Base-by-base conservation (phyloP, 2,888 invertebrate genomes). In the Syritta pipiens region DNA sequence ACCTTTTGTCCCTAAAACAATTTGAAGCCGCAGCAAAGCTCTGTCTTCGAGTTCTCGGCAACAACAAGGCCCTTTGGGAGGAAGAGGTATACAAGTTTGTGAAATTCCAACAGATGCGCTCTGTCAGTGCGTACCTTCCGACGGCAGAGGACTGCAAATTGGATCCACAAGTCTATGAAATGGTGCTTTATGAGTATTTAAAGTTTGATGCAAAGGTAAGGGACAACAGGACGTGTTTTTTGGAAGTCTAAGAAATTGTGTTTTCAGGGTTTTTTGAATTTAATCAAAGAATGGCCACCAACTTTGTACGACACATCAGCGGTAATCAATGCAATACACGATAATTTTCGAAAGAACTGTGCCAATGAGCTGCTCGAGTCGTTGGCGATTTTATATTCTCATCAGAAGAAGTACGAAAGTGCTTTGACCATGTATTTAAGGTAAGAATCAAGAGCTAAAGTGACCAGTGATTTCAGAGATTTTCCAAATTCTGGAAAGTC, bases 101-200 rank as follows among this genome's bases (percentile, higher is more conserved):
- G 6, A 92, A 93, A 83, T 93, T 94, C 6, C 93, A 95, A 82
- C 96, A 97, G 84, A 89, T 98, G 14, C 90, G 95, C 84, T 92
- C 94, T 6, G 92, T 96, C 19, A 94, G 96, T 85, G 91, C 93
- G 0, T 96, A 95, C 86, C 91, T 97, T 72, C 97, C 97, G 0
- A 91, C 93, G 82, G 91, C 91, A 0, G 89, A 92, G 4, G 93
- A 95, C 55, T 93, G 93, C 60, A 92, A 93, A 69, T 90, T 97
- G 51, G 93, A 93, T 86, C 93, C 95, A 0, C 93, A 95, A 59
- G 94, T 97, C 81, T 98, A 98, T 87, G 98, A 98, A 89, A 94
- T 97, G 92, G 96, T 98, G 75, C 91, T 98, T 20, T 96, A 94
- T 85, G 97, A 98, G 88, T 98, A 95, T 88, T 90, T 98, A 0